These are phyloP conservation scores for Mesembrinibis cayennensis DNA, from an alignment of 2,113 vertebrate species.

Conservation along the genomic window DNA sequence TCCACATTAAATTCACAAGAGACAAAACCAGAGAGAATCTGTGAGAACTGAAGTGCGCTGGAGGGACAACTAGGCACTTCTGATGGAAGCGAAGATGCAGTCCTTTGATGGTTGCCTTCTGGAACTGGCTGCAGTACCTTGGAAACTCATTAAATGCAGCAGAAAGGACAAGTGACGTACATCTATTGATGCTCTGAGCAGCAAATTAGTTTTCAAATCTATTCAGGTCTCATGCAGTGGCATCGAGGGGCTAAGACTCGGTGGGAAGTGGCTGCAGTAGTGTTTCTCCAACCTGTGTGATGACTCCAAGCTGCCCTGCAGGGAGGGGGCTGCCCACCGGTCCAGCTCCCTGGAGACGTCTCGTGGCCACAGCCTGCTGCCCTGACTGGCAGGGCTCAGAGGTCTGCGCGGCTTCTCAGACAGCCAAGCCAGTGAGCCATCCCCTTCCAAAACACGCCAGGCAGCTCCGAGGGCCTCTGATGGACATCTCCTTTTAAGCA, in stretches of 20 bases:
- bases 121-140: conserved; percentile 42
- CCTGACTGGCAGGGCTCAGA: not conserved
- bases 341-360: rapidly evolving
- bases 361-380: not conserved
- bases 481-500: not conserved
- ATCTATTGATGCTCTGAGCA: conserved; percentile 40
- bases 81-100: not conserved
- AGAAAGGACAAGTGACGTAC: conserved; percentile 53
- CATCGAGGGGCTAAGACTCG: not conserved
- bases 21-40: not conserved
- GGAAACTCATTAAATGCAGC: conserved; percentile 59
- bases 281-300: not conserved
- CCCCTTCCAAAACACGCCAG: not conserved
- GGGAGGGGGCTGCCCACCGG: not conserved
- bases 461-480: not conserved
- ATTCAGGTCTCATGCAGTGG: not conserved
- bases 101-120: conserved; percentile 52
- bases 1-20: not conserved
- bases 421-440: not conserved
- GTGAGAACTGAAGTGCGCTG: not conserved
- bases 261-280: not conserved
- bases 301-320: not conserved
- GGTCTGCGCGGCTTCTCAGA: rapidly evolving
- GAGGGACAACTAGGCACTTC: not conserved
- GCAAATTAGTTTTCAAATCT: conserved; percentile 63